Evolutionary conservation across 2,113 vertebrate species (phyloP).

Genomic region (Chamaea fasciata): DNA sequence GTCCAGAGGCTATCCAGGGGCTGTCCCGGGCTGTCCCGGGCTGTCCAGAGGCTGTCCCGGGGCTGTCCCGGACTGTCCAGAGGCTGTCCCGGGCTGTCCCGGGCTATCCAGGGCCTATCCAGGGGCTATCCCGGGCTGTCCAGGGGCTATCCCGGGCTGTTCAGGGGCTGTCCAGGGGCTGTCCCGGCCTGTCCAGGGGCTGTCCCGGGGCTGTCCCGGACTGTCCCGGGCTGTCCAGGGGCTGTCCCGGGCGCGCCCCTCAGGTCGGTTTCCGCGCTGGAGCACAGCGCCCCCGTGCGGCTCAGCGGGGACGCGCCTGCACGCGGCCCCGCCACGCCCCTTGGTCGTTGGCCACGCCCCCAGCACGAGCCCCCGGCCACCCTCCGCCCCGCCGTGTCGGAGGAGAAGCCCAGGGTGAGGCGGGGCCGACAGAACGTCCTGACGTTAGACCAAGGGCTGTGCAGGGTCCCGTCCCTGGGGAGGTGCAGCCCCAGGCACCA

Average conservation of each 20-base stretch:
- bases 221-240: too few relatives aligned
- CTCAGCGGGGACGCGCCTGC: neutral
- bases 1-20: too few relatives aligned
- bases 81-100: too few relatives aligned
- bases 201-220: too few relatives aligned
- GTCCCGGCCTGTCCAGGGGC: too few relatives aligned
- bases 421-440: neutral
- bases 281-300: neutral
- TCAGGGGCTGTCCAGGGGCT: too few relatives aligned
- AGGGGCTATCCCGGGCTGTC: too few relatives aligned
- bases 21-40: too few relatives aligned
- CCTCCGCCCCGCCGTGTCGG: neutral
- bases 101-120: too few relatives aligned
- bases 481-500: neutral
- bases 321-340: neutral
- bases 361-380: neutral
- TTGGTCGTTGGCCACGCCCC: neutral
- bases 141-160: too few relatives aligned
- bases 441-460: neutral
- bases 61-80: too few relatives aligned
- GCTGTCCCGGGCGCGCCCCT: neutral
- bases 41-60: too few relatives aligned
- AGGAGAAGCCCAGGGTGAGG: neutral
- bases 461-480: neutral
- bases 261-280: neutral